Base-by-base conservation (phyloP, 2,113 vertebrate species). In the Panthera uncia region DNA sequence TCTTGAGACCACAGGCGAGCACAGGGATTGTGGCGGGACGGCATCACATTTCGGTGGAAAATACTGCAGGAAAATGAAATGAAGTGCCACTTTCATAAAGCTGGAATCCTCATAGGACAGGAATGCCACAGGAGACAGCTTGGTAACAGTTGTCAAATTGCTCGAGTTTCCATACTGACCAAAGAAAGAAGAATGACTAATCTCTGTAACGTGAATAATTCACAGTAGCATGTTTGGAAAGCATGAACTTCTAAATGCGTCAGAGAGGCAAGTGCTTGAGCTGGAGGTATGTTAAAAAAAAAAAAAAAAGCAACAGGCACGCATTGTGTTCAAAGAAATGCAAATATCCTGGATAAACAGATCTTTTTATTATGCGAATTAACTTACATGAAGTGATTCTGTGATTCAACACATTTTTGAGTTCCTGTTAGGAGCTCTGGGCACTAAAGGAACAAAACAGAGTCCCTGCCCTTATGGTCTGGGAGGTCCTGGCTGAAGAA, bases 271-370 rank as follows among this genome's bases (percentile, higher is more conserved):
- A 69, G 3, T 48, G 31, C 71, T 61, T 78, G 61, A 88, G 52
- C 63, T 52, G 52, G 69, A 73, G 6, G 14, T 5, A 91, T n/a
- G 12, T 25, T 38, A 78, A 71, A 83, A 57, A 76, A 50, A 27
- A 48, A 27, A 50, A 16, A 61, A 65, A 89, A 68, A 4, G 25
- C 14, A 73, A 18, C 12, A 52, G 71, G 5, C 5, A 4, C 29
- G 29, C 61, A 38, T 81, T 85, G 4, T 19, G 1, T 71, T 87
- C 29, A 89, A 27, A 55, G 83, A 69, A 55, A 76, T 38, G 79
- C 63, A 89, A 85, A 81, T 89, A 85, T 94, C 33, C 69, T 80
- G 71, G 71, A 80, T 48, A 41, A 95, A 76, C 6, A 97, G 38
- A 14, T 69, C 23, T 78, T 84, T 82, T 85, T 52, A 66, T 73